Conservation (phyloP, 2,797 vertebrate genomes). For the Hemitrygon akajei region DNA sequence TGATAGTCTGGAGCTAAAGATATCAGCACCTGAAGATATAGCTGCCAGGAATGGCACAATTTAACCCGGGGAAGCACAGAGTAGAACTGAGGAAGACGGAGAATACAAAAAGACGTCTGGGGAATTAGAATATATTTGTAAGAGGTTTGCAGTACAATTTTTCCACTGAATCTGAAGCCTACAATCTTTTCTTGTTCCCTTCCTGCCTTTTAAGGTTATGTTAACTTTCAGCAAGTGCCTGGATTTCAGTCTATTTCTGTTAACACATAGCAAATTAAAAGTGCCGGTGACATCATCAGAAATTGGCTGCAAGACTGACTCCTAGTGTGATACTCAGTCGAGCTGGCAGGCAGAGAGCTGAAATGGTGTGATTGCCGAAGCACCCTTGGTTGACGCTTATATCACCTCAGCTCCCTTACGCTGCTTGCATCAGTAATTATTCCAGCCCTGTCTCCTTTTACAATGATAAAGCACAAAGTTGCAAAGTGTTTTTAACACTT, state of each 20-base stretch:
- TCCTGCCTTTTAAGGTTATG: neutral
- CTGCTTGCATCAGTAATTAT: neutral
- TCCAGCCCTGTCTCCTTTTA: neutral
- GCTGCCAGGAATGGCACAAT: neutral
- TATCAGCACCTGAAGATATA: neutral
- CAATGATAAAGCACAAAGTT: neutral
- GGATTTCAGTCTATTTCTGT: constrained; percentile 12
- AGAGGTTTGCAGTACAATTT: too few relatives aligned
- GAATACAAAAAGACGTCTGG: neutral
- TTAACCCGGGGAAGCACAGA: neutral
- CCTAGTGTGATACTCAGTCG: neutral
- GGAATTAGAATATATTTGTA: neutral
- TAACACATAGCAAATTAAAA: neutral
- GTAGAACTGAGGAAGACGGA: neutral
- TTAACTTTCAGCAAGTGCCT: neutral
- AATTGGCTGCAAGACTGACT: neutral
- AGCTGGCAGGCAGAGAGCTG: neutral
- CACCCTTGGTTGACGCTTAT: neutral
- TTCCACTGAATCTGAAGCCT: neutral
- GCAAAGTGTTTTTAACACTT: neutral
- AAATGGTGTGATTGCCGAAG: constrained; percentile 7
- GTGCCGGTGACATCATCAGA: neutral
- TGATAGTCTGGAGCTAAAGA: neutral
- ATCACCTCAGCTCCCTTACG: neutral
- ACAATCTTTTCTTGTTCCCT: neutral